Base-by-base conservation (phyloP, 2,113 vertebrate species). In the Hypomesus transpacificus region DNA sequence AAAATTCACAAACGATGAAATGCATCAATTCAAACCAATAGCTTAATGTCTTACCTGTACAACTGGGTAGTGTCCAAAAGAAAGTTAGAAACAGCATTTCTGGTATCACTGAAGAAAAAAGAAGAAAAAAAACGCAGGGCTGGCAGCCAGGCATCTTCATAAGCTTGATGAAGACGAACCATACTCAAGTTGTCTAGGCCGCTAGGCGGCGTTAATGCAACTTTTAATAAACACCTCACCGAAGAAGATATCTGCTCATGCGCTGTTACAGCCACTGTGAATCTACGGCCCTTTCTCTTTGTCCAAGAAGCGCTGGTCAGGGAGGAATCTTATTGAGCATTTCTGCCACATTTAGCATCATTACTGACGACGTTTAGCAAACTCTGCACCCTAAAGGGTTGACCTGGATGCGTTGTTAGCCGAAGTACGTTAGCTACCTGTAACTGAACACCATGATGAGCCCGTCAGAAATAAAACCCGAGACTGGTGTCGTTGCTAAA, bases 401-500 rank as follows among this genome's bases (percentile, higher is more conserved):
- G 54, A 56, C 20, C 20, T 56, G 54, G 56, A 18, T 20, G 56
- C 0, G 17, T 17, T 57, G 54, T 58, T n/a, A 59, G 22, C 22
- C 57, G 21, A 21, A 57, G 8, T 20, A 57, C 21, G 26, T 16
- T 24, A 6, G 16, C 26, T 62, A 24, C 24, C 4, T 53, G 52
- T 63, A 28, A 63, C 28, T n/a, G 26, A 20, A 18, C 7, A 14
- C 9, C 21, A 58, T 39, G 20, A 54, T 39, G 22, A 69, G 58
- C 54, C 31, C 17, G n/a, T 34, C 24, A 26, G 26, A 65, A n/a
- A 65, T 65, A 11, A 65, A 26, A 46, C 13, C 63, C 8, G 39
- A 65, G 4, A 16, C 39, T 65, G 31, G 31, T 13, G n/a, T 39
- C 11, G 63, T 46, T 18, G 28, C 62, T 65, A 83, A 82, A 67